Base-by-base conservation (phyloP, 2,113 vertebrate species). In the Suricata suricatta region DNA sequence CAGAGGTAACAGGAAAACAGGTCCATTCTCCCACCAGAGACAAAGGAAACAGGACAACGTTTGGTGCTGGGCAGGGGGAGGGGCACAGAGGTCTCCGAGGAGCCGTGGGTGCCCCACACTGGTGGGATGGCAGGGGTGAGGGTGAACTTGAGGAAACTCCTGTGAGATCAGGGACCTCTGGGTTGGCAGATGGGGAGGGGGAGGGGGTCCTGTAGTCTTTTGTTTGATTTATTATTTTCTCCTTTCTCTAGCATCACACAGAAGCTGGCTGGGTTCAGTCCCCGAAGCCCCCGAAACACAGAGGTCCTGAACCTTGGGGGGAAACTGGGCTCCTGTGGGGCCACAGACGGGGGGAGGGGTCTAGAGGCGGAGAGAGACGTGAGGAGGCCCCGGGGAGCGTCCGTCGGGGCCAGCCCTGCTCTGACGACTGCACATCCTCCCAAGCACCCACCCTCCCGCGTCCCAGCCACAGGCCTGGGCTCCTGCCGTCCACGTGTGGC, bases 141-240 rank as follows among this genome's bases (percentile, higher is more conserved):
- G 35, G 1, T 29, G n/a, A 27, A 29, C 13, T 41, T n/a, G 54
- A 38, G n/a, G 25, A 85, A n/a, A 15, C 68, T 50, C 85, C 3
- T 27, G 25, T 14, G 15, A 17, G 60, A 52, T 33, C 4, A 0
- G 0, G n/a, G 35, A 10, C 27, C n/a, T 33, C 47, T 14, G 27
- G 77, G 77, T 3, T 0, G 3, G n/a, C 17, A 14, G n/a, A 1
- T 21, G 8, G 27, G 10, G 25, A 14, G 14, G 21, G 57, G 21
- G 57, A 19, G 7, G 21, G 33, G 57, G 15, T 10, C 38, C 13
- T 54, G 9, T 31, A 11, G n/a, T 31, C 25, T 50, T 5, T 35
- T 9, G 25, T 38, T 31, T 15, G 57, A 19, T 41, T 12, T 68
- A 57, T 7, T 38, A 9, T 71, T n/a, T 83, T 57, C 25, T 68